phyloP scores from a whole-genome alignment of 2,888 invertebrate species.

The Eulithis testata region DNA sequence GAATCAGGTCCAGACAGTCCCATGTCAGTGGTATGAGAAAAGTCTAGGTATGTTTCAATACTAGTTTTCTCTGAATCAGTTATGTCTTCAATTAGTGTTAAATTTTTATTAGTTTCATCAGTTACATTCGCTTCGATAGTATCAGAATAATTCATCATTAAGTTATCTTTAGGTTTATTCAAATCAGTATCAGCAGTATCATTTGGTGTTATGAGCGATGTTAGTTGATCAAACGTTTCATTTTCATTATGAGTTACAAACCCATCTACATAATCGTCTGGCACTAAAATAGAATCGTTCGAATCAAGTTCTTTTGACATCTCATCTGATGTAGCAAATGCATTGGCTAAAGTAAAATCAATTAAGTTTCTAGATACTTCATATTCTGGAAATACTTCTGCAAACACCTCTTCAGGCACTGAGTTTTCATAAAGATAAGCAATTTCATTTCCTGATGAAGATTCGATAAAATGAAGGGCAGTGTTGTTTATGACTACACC shows the following conservation, averaged over 20 bases:
- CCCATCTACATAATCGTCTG: background rate
- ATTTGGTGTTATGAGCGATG: background rate
- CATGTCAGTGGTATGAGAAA: background rate
- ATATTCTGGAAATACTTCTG: background rate
- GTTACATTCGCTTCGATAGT: background rate
- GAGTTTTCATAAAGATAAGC: background rate
- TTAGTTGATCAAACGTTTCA: background rate
- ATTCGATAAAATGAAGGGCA: background rate
- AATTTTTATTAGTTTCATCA: too few species aligned
- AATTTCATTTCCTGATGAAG: background rate
- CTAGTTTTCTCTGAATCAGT: background rate
- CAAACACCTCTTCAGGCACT: background rate
- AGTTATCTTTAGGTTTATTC: background rate
- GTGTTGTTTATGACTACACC: background rate
- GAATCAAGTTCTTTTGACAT: background rate
- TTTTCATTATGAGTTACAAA: background rate
- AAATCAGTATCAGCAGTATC: background rate
- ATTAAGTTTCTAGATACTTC: background rate
- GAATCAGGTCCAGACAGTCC: background rate
- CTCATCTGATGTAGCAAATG: background rate
- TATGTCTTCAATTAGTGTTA: background rate
- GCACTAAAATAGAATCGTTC: background rate
- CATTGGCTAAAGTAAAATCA: background rate
- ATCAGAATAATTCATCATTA: background rate
- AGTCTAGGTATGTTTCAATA: background rate